Percentiles rank a stretch among this genome's conserved stretches.
These are phyloP conservation scores for Patella ulyssiponensis DNA, from an alignment of 2,888 invertebrate genomes.

Conservation along the genomic window DNA sequence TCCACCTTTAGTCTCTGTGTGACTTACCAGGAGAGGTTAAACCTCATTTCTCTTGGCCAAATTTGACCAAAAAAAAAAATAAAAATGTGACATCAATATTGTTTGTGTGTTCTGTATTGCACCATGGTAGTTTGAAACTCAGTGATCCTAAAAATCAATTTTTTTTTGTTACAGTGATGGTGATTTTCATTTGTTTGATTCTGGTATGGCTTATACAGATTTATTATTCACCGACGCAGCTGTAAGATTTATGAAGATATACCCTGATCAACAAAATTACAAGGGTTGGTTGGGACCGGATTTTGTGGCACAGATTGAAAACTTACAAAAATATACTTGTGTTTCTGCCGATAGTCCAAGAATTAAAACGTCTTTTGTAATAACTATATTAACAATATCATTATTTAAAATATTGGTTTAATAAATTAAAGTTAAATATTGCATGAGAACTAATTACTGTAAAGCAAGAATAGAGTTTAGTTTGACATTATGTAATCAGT, in stretches of 20 bases:
- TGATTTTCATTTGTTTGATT: slow-evolving; percentile 92
- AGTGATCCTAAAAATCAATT: no score
- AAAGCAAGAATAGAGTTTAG: no score
- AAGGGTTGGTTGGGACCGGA: slow-evolving; percentile 60
- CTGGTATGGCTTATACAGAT: slow-evolving; percentile 87
- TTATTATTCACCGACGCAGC: slow-evolving; percentile 97
- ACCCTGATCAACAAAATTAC: slow-evolving; percentile 74
- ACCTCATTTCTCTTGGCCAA: not conserved
- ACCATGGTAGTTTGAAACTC: not conserved
- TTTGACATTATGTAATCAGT: no score
- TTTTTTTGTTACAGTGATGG: slow-evolving; percentile 60
- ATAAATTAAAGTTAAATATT: no score
- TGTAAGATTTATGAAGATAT: slow-evolving; percentile 85
- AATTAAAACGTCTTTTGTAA: not conserved
- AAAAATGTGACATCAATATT: not conserved
- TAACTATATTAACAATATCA: no score
- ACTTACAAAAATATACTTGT: slow-evolving; percentile 61
- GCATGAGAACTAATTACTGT: no score
- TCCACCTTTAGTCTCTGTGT: not conserved
- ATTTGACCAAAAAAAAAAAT: not conserved
- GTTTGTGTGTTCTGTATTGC: no score
- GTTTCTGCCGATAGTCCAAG: slow-evolving; percentile 44
- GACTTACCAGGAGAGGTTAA: no score
- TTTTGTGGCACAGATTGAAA: slow-evolving; percentile 59
- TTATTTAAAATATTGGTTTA: no score